A percentile compares a stretch with the other conserved stretches of the same genome.
These are phyloP conservation scores for Eretmochelys imbricata DNA, from an alignment of 2,113 vertebrate species.

Conservation along the genomic window DNA sequence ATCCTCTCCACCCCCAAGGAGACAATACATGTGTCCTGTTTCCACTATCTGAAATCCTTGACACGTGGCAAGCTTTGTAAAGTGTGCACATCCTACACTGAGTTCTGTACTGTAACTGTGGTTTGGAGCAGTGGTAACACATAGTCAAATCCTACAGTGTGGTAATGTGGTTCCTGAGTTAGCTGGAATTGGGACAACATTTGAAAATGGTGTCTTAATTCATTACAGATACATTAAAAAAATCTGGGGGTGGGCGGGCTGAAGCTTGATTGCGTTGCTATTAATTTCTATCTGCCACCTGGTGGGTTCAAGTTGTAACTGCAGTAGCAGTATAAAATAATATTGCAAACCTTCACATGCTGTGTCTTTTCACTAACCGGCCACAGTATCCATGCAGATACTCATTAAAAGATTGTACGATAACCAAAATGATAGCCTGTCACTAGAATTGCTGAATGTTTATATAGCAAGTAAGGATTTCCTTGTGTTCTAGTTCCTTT, in stretches of 20 bases:
- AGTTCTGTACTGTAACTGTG: not conserved
- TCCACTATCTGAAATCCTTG: not conserved
- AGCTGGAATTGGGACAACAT: not conserved
- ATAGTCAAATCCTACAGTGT: not conserved
- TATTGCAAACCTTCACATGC: not conserved
- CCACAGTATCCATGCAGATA: not conserved
- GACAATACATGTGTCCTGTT: not conserved
- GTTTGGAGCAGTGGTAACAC: not conserved
- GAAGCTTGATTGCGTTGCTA: not conserved
- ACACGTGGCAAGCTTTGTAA: not conserved
- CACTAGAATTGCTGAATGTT: not conserved
- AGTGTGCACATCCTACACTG: not conserved
- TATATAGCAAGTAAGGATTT: not conserved
- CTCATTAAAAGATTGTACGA: not conserved
- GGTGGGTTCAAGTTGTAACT: not conserved
- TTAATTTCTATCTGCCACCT: slow-evolving; percentile 13
- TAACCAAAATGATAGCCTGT: not conserved
- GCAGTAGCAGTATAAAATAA: not conserved
- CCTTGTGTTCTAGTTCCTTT: not conserved
- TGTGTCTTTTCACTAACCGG: not conserved
- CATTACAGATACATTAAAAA: not conserved
- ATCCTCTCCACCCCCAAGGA: not conserved
- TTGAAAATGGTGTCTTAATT: not conserved
- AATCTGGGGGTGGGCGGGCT: not conserved
- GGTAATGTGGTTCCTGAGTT: not conserved